Percentiles rank a stretch among this genome's conserved stretches.
phyloP scores from a whole-genome alignment of 2,797 vertebrate species.

The Tamandua tetradactyla region DNA sequence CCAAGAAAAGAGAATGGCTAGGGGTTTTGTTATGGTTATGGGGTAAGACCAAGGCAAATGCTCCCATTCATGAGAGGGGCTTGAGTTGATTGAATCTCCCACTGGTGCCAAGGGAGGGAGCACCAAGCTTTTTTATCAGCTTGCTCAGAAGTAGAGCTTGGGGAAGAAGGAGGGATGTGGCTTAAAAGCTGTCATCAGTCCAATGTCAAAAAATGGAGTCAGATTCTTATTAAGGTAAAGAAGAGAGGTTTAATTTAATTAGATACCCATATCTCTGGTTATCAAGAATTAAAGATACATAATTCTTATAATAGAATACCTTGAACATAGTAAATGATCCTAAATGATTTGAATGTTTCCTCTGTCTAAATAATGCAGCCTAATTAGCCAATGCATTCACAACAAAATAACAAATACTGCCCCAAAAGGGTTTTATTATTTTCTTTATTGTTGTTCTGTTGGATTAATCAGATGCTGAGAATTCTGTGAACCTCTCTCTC shows the following conservation, averaged over 20 bases:
- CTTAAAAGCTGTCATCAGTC: not conserved
- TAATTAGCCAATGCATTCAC: not conserved
- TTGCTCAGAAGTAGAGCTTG: not conserved
- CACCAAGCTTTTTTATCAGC: not conserved
- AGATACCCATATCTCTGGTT: not conserved
- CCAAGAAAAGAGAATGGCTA: not conserved
- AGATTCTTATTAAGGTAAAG: not conserved
- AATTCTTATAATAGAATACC: not conserved
- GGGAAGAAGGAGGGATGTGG: not conserved
- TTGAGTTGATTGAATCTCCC: too few relatives aligned
- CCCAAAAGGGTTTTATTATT: not conserved
- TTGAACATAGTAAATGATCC: not conserved
- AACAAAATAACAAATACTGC: not conserved
- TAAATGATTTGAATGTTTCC: not conserved
- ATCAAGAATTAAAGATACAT: not conserved
- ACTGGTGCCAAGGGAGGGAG: too few relatives aligned
- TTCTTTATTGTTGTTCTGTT: not conserved
- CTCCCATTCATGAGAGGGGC: fast-evolving
- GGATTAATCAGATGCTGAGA: not conserved
- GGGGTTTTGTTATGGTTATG: not conserved
- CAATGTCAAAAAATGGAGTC: not conserved
- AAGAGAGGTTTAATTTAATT: not conserved
- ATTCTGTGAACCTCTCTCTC: not conserved
- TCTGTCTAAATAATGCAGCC: not conserved
- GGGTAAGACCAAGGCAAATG: fast-evolving